A percentile compares a stretch with the other conserved stretches of the same genome.
Evolutionary conservation across 2,797 vertebrate species (phyloP).

Genomic region (Lophius americanus): DNA sequence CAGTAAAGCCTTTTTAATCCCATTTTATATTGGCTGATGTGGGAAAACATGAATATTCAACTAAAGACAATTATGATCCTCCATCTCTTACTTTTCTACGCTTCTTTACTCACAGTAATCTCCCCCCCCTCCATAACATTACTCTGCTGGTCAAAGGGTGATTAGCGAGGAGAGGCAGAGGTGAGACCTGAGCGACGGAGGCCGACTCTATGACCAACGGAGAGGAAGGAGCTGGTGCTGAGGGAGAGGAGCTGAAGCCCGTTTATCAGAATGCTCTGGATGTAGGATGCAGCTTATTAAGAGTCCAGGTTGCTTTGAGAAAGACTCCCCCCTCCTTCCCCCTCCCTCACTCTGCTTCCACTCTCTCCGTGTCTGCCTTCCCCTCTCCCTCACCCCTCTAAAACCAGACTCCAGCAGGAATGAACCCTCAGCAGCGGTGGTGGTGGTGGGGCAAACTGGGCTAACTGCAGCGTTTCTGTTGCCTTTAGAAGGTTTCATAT

Average conservation of each 20-base stretch:
- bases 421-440: conserved; percentile 36
- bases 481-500: conserved; percentile 52
- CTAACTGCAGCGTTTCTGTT: conserved; percentile 62
- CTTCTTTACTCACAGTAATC: conserved; percentile 11
- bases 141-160: conserved; percentile 55
- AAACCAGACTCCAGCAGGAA: conserved; percentile 50
- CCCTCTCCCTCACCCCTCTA: conserved; percentile 9
- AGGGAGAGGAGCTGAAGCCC: conserved; percentile 62
- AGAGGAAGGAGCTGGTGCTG: conserved; percentile 53
- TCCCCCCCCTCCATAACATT: conserved; percentile 35
- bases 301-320: conserved; percentile 72
- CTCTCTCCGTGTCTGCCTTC: conserved; percentile 23
- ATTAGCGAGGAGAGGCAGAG: conserved; percentile 52
- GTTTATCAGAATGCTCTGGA: conserved; percentile 76
- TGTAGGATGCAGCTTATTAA: conserved; percentile 78
- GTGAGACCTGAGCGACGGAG: conserved; percentile 40
- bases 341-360: conserved; percentile 19
- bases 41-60: conserved; percentile 37
- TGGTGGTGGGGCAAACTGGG: conserved; percentile 30
- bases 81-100: conserved; percentile 26
- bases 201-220: conserved; percentile 46
- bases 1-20: conserved; percentile 57
- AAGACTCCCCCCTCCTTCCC: conserved; percentile 40
- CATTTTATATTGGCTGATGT: conserved; percentile 30
- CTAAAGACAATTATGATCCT: conserved; percentile 30